These are phyloP conservation scores for Characodon lateralis DNA, from an alignment of 2,797 vertebrate genomes.

Conservation along the genomic window DNA sequence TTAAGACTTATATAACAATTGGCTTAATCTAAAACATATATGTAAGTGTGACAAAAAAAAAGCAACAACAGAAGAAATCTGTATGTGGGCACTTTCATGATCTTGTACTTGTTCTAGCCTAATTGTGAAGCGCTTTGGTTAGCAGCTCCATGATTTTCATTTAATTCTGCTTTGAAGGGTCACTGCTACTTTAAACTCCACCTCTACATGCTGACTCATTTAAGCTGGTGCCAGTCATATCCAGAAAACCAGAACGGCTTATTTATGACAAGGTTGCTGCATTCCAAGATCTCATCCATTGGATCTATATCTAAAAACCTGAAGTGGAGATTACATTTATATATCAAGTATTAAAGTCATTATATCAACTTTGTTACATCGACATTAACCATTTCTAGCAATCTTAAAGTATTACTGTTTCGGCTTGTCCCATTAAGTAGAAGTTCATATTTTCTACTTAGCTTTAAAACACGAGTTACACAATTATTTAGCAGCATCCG, in stretches of 20 bases:
- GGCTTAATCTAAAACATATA: no score
- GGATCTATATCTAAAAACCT: not conserved
- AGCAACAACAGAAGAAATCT: not conserved
- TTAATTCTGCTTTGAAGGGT: no score
- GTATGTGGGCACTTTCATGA: not conserved
- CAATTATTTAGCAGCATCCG: not conserved
- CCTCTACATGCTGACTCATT: not conserved
- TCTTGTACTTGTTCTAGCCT: not conserved
- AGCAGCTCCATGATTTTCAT: no score
- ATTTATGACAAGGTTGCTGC: not conserved
- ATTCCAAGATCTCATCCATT: not conserved
- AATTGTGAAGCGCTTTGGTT: no score
- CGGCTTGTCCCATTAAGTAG: not conserved
- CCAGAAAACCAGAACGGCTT: not conserved
- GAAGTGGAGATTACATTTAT: not conserved
- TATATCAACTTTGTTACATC: not conserved
- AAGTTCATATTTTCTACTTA: not conserved
- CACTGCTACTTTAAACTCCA: not conserved
- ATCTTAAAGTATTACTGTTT: not conserved
- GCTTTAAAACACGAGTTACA: not conserved
- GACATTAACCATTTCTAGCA: not conserved
- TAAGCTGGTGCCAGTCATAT: not conserved
- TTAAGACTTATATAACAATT: no score
- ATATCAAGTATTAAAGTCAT: not conserved
- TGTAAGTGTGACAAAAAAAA: not conserved